Base-by-base conservation (phyloP, 2,797 vertebrate species). In the Fistularia commersonii region DNA sequence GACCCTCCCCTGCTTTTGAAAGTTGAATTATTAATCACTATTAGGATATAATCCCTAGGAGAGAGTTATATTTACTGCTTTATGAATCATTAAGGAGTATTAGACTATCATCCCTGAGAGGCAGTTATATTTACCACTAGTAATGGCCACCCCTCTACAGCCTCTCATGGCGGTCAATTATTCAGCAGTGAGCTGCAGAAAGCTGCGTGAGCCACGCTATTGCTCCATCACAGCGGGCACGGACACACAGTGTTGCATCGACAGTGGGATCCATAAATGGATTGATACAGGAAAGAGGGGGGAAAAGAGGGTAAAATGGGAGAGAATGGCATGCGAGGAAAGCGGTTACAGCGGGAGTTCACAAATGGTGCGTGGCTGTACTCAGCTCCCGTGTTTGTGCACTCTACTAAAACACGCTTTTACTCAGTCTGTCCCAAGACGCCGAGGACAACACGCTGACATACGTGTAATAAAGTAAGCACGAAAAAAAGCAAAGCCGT, bases 101-200 rank as follows among this genome's bases (percentile, higher is more conserved):
- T 77, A 87, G 85, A 82, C 85, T 84, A 86, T 87, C 80, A 86
- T 87, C 83, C 79, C 69, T 63, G 62, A 80, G 81, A 85, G 79
- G 76, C 77, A 74, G 89, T 88, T 90, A 90, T 90, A 91, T 90
- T 90, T 91, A 90, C 86, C 77, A 82, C 81, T 58, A 55, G 78
- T 88, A 90, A 88, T 86, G 86, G 86, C 67, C 23, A 11, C 60
- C 80, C 80, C 74, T 83, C 72, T 57, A 69, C 80, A 79, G 76
- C 77, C 64, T 80, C 77, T 76, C 64, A 63, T 70, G 51, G 41
- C 40, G 37, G 77, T 90, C 83, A 90, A 91, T 91, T 85, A 91
- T 91, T 91, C 64, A 90, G 68, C 77, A 85, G 74, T 42, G 48
- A 70, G 63, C 62, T 61, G 66, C 69, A 60, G 70, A 61, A 64